phyloP scores from a whole-genome alignment of 2,888 invertebrate species.

The Hyles lineata region DNA sequence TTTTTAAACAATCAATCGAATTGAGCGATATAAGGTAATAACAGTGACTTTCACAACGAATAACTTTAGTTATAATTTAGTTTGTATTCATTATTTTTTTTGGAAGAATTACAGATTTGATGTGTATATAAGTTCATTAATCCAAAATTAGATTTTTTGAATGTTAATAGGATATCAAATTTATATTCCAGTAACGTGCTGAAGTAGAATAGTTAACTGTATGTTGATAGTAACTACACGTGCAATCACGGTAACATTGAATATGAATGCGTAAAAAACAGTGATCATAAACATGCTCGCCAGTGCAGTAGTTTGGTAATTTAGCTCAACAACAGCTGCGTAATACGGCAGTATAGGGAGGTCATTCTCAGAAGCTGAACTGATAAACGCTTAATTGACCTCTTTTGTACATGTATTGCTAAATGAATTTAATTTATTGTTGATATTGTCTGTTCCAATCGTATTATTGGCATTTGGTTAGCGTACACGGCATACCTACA shows the following conservation, averaged over 20 bases:
- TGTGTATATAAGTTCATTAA: too few relatives aligned
- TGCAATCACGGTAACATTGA: background rate
- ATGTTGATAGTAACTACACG: background rate
- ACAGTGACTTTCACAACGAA: background rate
- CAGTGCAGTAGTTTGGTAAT: conserved; percentile 17
- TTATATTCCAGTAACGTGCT: background rate
- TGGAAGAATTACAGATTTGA: too few relatives aligned
- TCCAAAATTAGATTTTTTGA: too few relatives aligned
- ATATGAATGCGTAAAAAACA: background rate
- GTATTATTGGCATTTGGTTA: conserved; percentile 5
- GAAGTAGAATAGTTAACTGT: background rate
- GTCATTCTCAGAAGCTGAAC: conserved; percentile 28
- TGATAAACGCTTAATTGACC: conserved; percentile 27
- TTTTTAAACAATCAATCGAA: background rate
- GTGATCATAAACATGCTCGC: background rate
- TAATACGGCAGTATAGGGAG: conserved; percentile 25
- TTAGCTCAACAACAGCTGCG: conserved; percentile 24
- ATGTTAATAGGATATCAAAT: background rate
- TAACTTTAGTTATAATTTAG: too few relatives aligned
- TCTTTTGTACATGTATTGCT: conserved; percentile 22
- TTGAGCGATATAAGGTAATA: background rate
- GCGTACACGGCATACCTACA: background rate
- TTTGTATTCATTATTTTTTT: too few relatives aligned
- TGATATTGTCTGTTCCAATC: conserved; percentile 10
- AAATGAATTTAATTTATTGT: conserved; percentile 25